A percentile compares a stretch with the other conserved stretches of the same genome.
Conservation (phyloP, 2,888 invertebrate genomes). For the Aspidiotus rigidus region DNA sequence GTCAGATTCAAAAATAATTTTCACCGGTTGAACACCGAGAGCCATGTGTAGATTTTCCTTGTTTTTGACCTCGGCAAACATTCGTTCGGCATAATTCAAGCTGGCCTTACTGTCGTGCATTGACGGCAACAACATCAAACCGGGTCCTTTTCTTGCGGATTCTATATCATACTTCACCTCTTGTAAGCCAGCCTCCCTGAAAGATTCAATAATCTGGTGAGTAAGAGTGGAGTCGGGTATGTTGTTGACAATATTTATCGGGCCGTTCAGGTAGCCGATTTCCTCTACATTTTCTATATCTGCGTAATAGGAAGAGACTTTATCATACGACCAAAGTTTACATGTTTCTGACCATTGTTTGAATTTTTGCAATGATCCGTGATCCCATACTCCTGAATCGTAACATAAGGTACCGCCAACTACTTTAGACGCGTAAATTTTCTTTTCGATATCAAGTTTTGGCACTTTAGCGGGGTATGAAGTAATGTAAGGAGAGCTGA, state of each 20-base stretch:
- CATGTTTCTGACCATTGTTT: slow-evolving; percentile 2
- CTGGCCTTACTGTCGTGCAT: slow-evolving; percentile 4
- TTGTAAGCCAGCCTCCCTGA: slow-evolving; percentile 11
- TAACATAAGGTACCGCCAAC: slow-evolving; percentile 15
- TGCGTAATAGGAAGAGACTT: slow-evolving; percentile 14
- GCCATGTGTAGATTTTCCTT: slow-evolving; percentile 17
- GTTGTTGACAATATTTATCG: neutral
- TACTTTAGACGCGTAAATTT: slow-evolving; percentile 14
- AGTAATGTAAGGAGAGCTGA: slow-evolving; percentile 13
- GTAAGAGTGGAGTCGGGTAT: slow-evolving; percentile 6
- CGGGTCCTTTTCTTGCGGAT: slow-evolving; percentile 1
- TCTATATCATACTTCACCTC: neutral
- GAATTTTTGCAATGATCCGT: slow-evolving; percentile 14
- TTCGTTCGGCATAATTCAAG: slow-evolving; percentile 13
- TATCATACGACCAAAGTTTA: slow-evolving; percentile 16
- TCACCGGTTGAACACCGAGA: neutral
- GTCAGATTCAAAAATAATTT: slow-evolving; percentile 10
- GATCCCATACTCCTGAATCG: slow-evolving; percentile 20
- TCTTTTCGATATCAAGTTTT: neutral
- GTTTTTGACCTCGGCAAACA: slow-evolving; percentile 15
- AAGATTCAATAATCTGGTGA: slow-evolving; percentile 7
- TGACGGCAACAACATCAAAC: slow-evolving; percentile 6
- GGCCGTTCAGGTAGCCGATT: neutral
- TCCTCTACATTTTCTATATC: slow-evolving; percentile 12
- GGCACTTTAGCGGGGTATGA: slow-evolving; percentile 10